Base-by-base conservation (phyloP, 2,888 invertebrate genomes). In the Trichopoda pennipes region DNA sequence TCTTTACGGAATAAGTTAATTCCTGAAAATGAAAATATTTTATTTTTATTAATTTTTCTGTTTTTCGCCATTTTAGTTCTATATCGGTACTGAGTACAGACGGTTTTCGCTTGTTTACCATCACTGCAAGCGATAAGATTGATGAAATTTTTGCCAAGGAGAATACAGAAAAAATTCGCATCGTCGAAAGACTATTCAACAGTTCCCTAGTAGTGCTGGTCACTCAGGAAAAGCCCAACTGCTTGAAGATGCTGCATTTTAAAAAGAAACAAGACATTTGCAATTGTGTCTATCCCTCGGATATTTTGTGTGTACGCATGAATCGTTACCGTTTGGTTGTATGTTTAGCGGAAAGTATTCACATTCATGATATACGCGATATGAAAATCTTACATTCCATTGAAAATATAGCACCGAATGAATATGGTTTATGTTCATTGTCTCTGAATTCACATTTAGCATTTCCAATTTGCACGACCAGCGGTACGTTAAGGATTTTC, bases 241-340 rank as follows among this genome's bases (percentile, higher is more conserved):
- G 90, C 80, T 86, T 91, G 44, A 90, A 90, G 85, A 90, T 91
- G 90, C 73, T 90, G 85, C 90, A 91, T 83, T 91, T 91, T 63
- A 91, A 91, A 85, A 91, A 91, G 86, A 90, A 91, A 76, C 89
- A 90, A 83, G 91, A 91, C 75, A 91, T 91, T 38, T 91, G 91
- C 84, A 90, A 91, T 81, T 91, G 90, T 79, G 90, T 89, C 51
- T 91, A 91, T 75, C 90, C 91, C 0, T 88, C 90, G 80, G 89
- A 89, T 56, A 91, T 91, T 2, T 84, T 91, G 38, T 89, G 89
- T 64, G 90, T 91, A 23, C 89, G 89, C 21, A 89, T 91, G 90
- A 91, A 91, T 86, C 91, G 91, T 3, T 87, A 87, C 38, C 89
- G 91, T 1, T 78, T 91, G 73, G 86, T 91, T 3, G 91, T 90